Percentiles rank a stretch among this genome's conserved stretches.
phyloP scores from a whole-genome alignment of 1,140 invertebrate species.

The Condylostylus longicornis region DNA sequence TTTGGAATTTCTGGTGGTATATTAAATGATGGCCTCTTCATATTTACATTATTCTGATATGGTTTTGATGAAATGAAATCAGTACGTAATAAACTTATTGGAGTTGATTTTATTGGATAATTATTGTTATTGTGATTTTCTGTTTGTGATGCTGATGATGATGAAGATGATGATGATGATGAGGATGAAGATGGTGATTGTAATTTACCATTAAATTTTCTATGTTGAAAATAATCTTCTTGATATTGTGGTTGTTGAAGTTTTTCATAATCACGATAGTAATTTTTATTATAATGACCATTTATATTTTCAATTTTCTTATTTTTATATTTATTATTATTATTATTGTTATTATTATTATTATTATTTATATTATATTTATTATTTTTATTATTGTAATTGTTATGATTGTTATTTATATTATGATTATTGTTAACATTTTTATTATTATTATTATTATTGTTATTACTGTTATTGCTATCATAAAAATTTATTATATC shows the following conservation, averaged over 20 bases:
- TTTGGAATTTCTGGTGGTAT: conserved; percentile 9
- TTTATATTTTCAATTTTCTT: background rate
- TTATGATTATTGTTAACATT: no score
- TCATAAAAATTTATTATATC: no score
- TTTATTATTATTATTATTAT: no score
- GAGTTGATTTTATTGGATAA: no score
- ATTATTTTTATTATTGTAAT: no score
- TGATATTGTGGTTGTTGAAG: conserved; percentile 9
- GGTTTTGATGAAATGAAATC: conserved; percentile 17
- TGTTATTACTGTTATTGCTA: no score
- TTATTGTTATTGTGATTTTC: conserved; percentile 1
- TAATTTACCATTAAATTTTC: background rate
- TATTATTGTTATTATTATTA: no score
- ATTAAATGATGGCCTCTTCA: background rate
- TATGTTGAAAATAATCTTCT: conserved; percentile 14
- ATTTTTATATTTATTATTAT: no score
- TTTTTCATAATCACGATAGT: conserved; percentile 8
- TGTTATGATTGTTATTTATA: no score
- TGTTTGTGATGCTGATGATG: background rate
- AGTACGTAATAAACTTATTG: no score
- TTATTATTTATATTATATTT: no score
- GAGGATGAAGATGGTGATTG: conserved; percentile 1
- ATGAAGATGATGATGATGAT: conserved; percentile 9
- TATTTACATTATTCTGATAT: conserved; percentile 1
- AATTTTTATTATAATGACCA: conserved; percentile 13